These are phyloP conservation scores for Myrmecophaga tridactyla DNA, from an alignment of 2,113 vertebrate genomes.

Conservation along the genomic window DNA sequence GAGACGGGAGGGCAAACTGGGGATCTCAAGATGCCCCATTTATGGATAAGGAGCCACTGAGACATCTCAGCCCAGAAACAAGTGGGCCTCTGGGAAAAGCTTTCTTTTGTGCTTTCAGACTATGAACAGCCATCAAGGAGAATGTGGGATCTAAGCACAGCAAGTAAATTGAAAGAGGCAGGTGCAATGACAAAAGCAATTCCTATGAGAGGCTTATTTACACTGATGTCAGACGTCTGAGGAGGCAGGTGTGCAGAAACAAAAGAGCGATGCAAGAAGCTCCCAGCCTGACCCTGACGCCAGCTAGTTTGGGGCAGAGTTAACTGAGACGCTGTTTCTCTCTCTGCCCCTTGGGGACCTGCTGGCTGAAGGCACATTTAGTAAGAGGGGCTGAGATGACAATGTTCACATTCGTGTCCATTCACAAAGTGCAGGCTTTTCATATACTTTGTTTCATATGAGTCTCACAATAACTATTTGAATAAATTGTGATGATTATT, in stretches of 20 bases:
- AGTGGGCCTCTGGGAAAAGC: neutral
- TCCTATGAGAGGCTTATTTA: neutral
- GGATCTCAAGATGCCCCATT: neutral
- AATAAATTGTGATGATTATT: neutral
- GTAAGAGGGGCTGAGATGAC: neutral
- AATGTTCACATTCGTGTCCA: too few relatives aligned
- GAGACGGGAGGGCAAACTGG: neutral
- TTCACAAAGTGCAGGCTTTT: neutral
- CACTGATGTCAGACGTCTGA: neutral
- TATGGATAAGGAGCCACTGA: neutral
- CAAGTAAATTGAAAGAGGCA: neutral
- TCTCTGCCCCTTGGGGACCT: neutral
- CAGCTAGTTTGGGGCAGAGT: neutral
- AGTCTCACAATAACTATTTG: neutral
- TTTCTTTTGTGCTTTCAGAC: conserved; percentile 18
- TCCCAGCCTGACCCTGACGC: neutral
- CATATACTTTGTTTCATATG: neutral
- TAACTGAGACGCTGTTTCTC: neutral
- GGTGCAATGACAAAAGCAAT: conserved; percentile 19
- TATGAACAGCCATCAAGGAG: neutral
- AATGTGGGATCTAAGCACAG: neutral
- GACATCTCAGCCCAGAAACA: neutral
- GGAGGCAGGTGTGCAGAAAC: neutral
- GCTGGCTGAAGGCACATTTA: neutral
- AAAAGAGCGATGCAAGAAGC: neutral